Conservation (phyloP, 2,797 vertebrate species). For the Trichosurus vulpecula region DNA sequence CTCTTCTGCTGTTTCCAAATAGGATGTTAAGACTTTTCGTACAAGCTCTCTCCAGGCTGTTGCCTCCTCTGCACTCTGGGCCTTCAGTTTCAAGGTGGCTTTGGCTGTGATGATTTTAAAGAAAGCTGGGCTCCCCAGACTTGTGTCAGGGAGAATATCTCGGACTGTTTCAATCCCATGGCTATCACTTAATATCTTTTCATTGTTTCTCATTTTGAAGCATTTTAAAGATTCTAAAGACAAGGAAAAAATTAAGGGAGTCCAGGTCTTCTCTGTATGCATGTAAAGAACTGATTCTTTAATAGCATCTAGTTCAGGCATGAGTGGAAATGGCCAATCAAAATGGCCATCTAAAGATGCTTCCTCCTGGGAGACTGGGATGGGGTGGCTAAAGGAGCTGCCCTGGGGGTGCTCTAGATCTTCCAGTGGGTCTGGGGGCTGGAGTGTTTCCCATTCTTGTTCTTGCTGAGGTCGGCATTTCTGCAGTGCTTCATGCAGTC, state of each 20-base stretch:
- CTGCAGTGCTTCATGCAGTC: constrained; percentile 90
- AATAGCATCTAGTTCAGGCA: constrained; percentile 90
- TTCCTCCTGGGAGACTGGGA: constrained; percentile 50
- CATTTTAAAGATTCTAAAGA: constrained; percentile 92
- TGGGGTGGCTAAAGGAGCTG: constrained; percentile 61
- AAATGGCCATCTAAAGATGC: constrained; percentile 65
- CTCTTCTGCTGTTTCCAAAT: constrained; percentile 91
- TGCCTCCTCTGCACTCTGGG: constrained; percentile 88
- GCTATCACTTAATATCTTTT: constrained; percentile 87
- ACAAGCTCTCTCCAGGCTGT: constrained; percentile 91
- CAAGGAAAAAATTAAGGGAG: constrained; percentile 91
- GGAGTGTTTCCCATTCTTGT: constrained; percentile 91
- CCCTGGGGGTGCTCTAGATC: background rate
- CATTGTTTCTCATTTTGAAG: constrained; percentile 86
- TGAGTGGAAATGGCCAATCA: constrained; percentile 85
- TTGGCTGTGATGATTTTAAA: constrained; percentile 93
- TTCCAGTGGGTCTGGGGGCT: constrained; percentile 63
- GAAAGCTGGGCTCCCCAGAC: constrained; percentile 90
- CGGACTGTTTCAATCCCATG: constrained; percentile 90
- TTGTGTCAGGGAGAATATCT: constrained; percentile 93
- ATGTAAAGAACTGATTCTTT: constrained; percentile 93
- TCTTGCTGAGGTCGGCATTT: constrained; percentile 88
- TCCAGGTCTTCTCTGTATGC: constrained; percentile 88
- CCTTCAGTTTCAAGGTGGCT: constrained; percentile 89
- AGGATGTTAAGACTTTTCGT: constrained; percentile 90